A percentile compares a stretch with the other conserved stretches of the same genome.
Evolutionary conservation across 2,113 vertebrate genomes (phyloP).

Genomic region (Chionomys nivalis): DNA sequence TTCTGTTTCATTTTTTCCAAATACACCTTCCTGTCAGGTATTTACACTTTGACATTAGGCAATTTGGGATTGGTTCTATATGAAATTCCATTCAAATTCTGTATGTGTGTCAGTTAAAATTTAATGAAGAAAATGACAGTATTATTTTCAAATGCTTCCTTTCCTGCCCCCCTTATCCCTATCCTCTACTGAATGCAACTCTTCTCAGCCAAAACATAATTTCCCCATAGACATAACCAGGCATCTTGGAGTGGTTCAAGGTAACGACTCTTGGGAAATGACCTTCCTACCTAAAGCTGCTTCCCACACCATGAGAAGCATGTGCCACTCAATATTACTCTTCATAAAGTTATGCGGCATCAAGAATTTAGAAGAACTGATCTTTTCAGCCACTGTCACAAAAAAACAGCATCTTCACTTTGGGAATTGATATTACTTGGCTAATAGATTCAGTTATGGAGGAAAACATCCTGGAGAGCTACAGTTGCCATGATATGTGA

Average conservation of each 20-base stretch:
- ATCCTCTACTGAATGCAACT: not conserved
- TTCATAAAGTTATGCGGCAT: not conserved
- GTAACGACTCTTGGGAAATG: not conserved
- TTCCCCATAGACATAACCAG: not conserved
- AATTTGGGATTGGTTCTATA: conserved; percentile 38
- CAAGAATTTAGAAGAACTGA: not conserved
- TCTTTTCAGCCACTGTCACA: not conserved
- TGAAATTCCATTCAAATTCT: conserved; percentile 6
- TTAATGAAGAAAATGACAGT: not conserved
- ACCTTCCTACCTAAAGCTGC: not conserved
- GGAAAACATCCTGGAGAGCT: no score
- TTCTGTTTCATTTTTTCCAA: conserved; percentile 67
- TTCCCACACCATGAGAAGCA: not conserved
- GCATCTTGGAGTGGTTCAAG: not conserved
- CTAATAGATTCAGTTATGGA: conserved; percentile 2
- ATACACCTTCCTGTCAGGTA: not conserved
- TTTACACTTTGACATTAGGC: conserved; percentile 29
- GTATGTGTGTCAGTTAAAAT: not conserved
- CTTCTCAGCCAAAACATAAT: not conserved
- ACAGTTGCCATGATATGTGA: not conserved
- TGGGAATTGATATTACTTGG: not conserved
- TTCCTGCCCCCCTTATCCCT: not conserved
- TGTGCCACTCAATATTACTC: not conserved
- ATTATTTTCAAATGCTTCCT: not conserved
- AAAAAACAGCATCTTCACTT: not conserved